phyloP scores from a whole-genome alignment of 2,888 invertebrate genomes.

The Peribatodes rhomboidaria region DNA sequence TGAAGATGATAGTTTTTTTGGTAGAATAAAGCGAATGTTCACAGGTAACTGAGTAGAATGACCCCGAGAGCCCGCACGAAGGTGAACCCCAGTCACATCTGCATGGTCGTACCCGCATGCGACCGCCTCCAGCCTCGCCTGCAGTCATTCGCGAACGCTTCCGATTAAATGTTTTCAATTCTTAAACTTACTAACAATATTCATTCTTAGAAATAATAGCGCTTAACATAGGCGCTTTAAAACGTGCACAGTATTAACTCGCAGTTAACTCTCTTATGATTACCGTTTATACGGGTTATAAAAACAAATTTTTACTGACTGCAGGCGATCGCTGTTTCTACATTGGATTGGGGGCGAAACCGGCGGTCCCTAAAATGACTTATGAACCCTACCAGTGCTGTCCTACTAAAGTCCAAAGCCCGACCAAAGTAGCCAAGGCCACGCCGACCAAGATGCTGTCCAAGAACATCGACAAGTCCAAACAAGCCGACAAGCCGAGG shows the following conservation, averaged over 20 bases:
- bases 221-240: slow-evolving; percentile 75
- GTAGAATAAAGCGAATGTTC: slow-evolving; percentile 83
- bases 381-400: slow-evolving; percentile 97
- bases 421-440: slow-evolving; percentile 93
- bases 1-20: slow-evolving; percentile 80
- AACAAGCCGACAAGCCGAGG: slow-evolving; percentile 73
- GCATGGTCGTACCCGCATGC: slow-evolving; percentile 85
- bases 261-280: slow-evolving; percentile 77
- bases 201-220: slow-evolving; percentile 77
- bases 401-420: slow-evolving; percentile 93
- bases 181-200: slow-evolving; percentile 82
- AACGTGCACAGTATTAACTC: slow-evolving; percentile 81
- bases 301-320: slow-evolving; percentile 95
- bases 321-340: slow-evolving; percentile 99
- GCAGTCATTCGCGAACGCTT: slow-evolving; percentile 88
- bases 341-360: slow-evolving; percentile 97
- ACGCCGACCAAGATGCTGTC: slow-evolving; percentile 88
- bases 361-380: slow-evolving; percentile 90
- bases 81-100: slow-evolving; percentile 75
- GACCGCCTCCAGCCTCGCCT: slow-evolving; percentile 87
- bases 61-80: slow-evolving; percentile 76
- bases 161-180: slow-evolving; percentile 82
- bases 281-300: slow-evolving; percentile 82
- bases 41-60: slow-evolving; percentile 82
- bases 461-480: slow-evolving; percentile 79